A percentile compares a stretch with the other conserved stretches of the same genome.
phyloP scores from a whole-genome alignment of 2,113 vertebrate genomes.

The Hymenochirus boettgeri region DNA sequence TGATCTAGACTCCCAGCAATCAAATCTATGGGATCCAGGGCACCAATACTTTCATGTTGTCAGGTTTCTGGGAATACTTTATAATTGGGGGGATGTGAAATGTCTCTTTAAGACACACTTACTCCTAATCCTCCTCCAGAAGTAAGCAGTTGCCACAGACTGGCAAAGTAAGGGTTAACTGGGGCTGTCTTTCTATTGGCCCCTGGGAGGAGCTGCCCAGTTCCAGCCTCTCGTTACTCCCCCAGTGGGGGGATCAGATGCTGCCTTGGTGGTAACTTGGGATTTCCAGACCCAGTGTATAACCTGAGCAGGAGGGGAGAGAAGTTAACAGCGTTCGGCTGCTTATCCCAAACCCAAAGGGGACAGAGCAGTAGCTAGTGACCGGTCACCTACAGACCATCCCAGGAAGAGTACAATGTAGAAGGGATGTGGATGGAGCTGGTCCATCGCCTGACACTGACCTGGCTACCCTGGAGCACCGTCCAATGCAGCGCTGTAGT shows the following conservation, averaged over 20 bases:
- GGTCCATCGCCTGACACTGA: neutral
- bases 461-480: neutral
- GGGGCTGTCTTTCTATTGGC: conserved; percentile 46
- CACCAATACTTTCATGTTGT: too few relatives aligned
- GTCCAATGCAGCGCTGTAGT: neutral
- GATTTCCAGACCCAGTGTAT: conserved; percentile 11
- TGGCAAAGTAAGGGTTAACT: conserved; percentile 25
- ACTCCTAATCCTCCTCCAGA: neutral
- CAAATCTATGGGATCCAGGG: too few relatives aligned
- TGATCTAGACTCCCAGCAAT: too few relatives aligned
- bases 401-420: too few relatives aligned
- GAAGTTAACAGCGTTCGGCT: neutral
- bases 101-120: too few relatives aligned
- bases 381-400: neutral
- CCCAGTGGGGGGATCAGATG: conserved; percentile 17
- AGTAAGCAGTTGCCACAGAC: neutral
- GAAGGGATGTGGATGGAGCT: neutral
- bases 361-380: neutral
- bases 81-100: too few relatives aligned
- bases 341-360: neutral
- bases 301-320: conserved; percentile 35
- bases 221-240: conserved; percentile 21
- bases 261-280: conserved; percentile 14
- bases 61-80: too few relatives aligned
- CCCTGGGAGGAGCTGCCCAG: conserved; percentile 44